Evolutionary conservation across 2,113 vertebrate genomes (phyloP), one percentile per base, ranked within the genome.

Genomic region (Dipodomys ordii): DNA sequence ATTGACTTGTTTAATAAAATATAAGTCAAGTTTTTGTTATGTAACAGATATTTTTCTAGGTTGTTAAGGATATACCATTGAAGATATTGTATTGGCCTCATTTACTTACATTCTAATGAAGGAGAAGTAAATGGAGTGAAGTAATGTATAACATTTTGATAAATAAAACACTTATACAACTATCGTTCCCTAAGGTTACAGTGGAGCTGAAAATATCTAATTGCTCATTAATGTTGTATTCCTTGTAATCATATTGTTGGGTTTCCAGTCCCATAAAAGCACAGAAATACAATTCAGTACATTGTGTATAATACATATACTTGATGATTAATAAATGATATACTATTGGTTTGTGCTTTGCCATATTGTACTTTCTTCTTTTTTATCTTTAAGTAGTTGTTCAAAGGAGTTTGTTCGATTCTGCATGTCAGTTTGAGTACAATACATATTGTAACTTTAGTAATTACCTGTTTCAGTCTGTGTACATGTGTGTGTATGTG

Each of bases 1-100:
- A 78, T 25, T 85, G n/a, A 62, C 49, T 69, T 28, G 81, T 44
- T 94, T 81, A 79, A 49, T 16, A 68, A 87, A 92, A 64, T 67
- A 30, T 71, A 39, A 22, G 74, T 78, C 27, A 79, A 85, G 6
- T 32, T 13, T 1, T 10, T 73, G 23, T 57, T 68, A 44, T 1
- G 23, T 67, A 30, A 5, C 7, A 67, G 44, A 7, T 1, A 44
- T 16, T 87, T 15, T 90, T 80, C 16, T 60, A 71, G 69, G 28
- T 57, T 79, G 8, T n/a, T 69, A 77, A 6, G 3, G 78, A 72
- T 87, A 68, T 2, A 69, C 69, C 44, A 94, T 8, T 64, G 30
- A n/a, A 62, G 67, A 72, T 72, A 86, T 73, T 49, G 64, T 64
- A 39, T 27, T 73, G 46, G 73, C 18, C 25, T 83, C 11, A 86